phyloP scores from a whole-genome alignment of 2,888 invertebrate genomes.

The Xestia c-nigrum region DNA sequence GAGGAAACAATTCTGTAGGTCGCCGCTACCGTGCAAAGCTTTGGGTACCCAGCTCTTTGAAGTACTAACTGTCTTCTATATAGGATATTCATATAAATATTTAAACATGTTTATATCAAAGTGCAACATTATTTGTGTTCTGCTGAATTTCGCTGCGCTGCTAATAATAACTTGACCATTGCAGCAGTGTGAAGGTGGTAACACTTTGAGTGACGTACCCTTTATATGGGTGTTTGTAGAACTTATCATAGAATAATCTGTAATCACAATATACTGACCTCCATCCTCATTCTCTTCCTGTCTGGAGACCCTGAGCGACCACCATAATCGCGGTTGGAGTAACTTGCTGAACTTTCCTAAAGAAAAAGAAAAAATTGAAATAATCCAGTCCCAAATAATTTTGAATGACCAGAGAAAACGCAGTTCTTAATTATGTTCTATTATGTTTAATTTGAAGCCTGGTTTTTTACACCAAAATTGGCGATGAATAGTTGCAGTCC shows the following conservation, averaged over 20 bases:
- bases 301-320: constrained; percentile 91
- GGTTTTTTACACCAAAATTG: neutral
- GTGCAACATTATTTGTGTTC: neutral
- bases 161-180: constrained; percentile 7
- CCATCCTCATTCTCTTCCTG: constrained; percentile 91
- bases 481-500: neutral
- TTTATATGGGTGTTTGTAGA: constrained; percentile 32
- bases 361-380: constrained; percentile 42
- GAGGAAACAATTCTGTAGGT: neutral
- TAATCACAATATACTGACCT: constrained; percentile 84
- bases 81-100: neutral
- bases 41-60: neutral
- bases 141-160: neutral
- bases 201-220: constrained; percentile 9
- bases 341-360: constrained; percentile 87
- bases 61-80: neutral
- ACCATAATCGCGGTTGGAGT: constrained; percentile 89
- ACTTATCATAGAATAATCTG: constrained; percentile 34
- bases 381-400: neutral
- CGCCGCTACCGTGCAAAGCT: neutral
- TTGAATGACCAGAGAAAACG: neutral
- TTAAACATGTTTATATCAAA: neutral
- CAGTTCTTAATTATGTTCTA: neutral
- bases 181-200: constrained; percentile 1
- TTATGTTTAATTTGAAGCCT: neutral